Evolutionary conservation across 2,888 invertebrate species (phyloP).

Genomic region (Lomographa bimaculata): DNA sequence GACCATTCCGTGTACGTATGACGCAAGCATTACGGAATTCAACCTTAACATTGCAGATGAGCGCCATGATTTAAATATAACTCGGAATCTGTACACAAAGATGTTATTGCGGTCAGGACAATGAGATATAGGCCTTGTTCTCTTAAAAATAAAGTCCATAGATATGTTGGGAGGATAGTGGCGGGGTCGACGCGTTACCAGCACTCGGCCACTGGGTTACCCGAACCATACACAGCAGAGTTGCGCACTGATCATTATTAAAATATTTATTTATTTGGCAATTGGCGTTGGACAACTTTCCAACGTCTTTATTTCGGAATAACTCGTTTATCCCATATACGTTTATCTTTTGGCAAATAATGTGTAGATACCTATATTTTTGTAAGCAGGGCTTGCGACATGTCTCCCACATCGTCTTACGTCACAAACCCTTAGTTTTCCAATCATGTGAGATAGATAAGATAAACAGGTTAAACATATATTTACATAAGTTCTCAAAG

Average conservation of each 20-base stretch:
- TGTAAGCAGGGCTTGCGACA: too few species aligned
- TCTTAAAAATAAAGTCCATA: constrained; percentile 23
- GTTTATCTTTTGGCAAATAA: constrained; percentile 3
- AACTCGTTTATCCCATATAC: constrained; percentile 6
- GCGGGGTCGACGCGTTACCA: constrained; percentile 36
- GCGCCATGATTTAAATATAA: constrained; percentile 75
- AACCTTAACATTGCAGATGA: constrained; percentile 80
- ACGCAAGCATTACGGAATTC: constrained; percentile 74
- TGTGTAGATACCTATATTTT: too few species aligned
- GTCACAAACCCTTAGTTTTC: too few species aligned
- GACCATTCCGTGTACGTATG: constrained; percentile 45
- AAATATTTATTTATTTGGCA: constrained; percentile 39
- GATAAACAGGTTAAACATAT: too few species aligned
- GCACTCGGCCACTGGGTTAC: constrained; percentile 55
- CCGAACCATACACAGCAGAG: constrained; percentile 43
- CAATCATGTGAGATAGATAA: too few species aligned
- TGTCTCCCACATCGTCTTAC: too few species aligned
- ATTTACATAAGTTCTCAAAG: too few species aligned
- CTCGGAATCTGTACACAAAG: constrained; percentile 57
- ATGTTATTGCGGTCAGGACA: constrained; percentile 45
- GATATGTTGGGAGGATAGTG: constrained; percentile 13
- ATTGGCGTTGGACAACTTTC: constrained; percentile 40
- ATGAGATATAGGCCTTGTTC: constrained; percentile 37
- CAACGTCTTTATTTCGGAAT: constrained; percentile 21
- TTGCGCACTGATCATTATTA: constrained; percentile 38